Evolutionary conservation across 2,888 invertebrate genomes (phyloP), one percentile per base, ranked within the genome.

Genomic region (Eumerus sabulonum): DNA sequence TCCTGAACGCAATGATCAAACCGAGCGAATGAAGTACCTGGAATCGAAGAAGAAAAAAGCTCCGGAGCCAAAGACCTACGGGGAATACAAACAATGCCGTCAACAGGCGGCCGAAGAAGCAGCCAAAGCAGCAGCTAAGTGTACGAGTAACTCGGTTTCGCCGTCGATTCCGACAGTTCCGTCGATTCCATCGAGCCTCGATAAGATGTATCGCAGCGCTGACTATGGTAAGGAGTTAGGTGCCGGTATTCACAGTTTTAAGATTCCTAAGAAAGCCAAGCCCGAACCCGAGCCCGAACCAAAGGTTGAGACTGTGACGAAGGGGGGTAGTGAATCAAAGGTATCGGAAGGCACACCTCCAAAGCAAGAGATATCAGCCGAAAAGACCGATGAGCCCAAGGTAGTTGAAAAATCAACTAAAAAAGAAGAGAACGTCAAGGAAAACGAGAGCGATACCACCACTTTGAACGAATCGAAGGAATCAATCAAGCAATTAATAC

Each of bases 161-260:
- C 14, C 72, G 19, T 35, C 57, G 13, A 42, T 45, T 16, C 40
- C 40, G 5, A 2, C 5, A 36, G 47, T 62, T 17, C n/a, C 73
- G 14, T 48, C 38, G 1, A 14, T 51, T 0, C 76, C 82, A 14
- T 85, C 84, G 0, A 83, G 83, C 7, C 73, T 88, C 14, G 88
- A 88, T 54, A 87, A 86, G 60, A 84, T 86, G 66, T 87, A 88
- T 82, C 83, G 88, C 3, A 85, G 76, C 19, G 67, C 68, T 5
- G 82, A 83, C 13, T 74, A 82, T n/a, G 81, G 47, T 4, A 67
- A 72, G 19, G 76, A 81, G 7, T 12, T 56, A 35, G 17, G 42
- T 9, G 51, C 44, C 7, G 56, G 48, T 68, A 82, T 82, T 35
- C 71, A 84, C 1, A 82, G 79, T n/a, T 88, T 87, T 60, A 86